These are phyloP conservation scores for Lasioglossum baleicum DNA, from an alignment of 1,140 invertebrate species.

Conservation along the genomic window DNA sequence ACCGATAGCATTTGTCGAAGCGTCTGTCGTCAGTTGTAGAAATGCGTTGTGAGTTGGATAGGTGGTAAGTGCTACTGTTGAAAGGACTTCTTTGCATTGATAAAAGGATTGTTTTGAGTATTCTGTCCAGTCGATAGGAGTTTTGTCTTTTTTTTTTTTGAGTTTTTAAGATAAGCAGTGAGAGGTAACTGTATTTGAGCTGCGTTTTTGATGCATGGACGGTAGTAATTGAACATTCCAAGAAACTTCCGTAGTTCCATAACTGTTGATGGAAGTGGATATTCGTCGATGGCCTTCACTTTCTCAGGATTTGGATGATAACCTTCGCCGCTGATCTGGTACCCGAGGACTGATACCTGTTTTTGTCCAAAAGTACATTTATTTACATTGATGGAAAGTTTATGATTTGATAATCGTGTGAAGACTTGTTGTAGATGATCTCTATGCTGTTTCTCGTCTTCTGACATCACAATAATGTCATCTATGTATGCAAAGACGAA, in stretches of 20 bases:
- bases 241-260: constrained; percentile 17
- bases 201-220: too few species aligned
- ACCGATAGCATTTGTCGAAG: neutral
- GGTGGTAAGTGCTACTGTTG: neutral
- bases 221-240: constrained; percentile 20
- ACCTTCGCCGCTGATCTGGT: constrained; percentile 11
- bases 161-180: neutral
- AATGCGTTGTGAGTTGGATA: neutral
- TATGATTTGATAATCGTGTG: neutral
- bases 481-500: too few species aligned
- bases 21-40: neutral
- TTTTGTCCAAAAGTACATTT: constrained; percentile 14
- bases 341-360: constrained; percentile 4
- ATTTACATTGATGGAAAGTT: constrained; percentile 2
- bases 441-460: neutral
- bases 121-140: neutral
- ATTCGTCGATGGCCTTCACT: constrained; percentile 7
- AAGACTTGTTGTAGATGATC: constrained; percentile 21
- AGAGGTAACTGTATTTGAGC: too few species aligned
- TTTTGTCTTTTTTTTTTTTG: neutral
- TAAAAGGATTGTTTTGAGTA: neutral
- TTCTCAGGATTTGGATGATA: neutral
- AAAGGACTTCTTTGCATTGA: neutral
- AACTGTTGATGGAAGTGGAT: constrained; percentile 10
- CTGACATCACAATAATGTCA: too few species aligned